phyloP scores from a whole-genome alignment of 2,797 vertebrate species.

The Xyrichtys novacula region DNA sequence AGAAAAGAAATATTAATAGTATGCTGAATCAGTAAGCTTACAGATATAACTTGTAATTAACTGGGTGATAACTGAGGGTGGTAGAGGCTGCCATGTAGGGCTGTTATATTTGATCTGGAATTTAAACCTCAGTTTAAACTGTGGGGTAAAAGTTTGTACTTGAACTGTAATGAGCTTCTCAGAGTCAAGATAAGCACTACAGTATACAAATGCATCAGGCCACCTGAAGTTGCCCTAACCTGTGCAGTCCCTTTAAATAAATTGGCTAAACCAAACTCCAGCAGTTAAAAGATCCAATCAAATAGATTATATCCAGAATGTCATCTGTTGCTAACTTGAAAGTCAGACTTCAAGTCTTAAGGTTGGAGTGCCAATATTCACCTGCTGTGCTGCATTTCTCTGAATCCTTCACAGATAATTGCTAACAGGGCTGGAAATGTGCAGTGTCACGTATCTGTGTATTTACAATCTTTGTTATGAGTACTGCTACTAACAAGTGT shows the following conservation, averaged over 20 bases:
- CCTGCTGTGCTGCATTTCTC: background rate
- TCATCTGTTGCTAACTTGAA: background rate
- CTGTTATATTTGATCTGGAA: no score
- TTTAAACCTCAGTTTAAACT: no score
- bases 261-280: background rate
- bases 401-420: background rate
- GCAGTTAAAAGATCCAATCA: background rate
- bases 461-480: constrained; percentile 1
- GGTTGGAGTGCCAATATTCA: constrained; percentile 7
- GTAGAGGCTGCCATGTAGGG: no score
- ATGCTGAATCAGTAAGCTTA: no score
- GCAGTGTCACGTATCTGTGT: background rate
- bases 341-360: background rate
- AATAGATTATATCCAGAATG: background rate
- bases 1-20: background rate
- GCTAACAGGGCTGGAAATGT: background rate
- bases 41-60: no score
- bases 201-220: no score
- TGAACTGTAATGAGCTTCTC: no score
- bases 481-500: background rate
- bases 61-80: no score
- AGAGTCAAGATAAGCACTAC: no score
- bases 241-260: no score
- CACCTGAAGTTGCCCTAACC: no score
- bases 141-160: no score